phyloP scores from a whole-genome alignment of 2,888 invertebrate species.

The Scelioninae gen. 1 region DNA sequence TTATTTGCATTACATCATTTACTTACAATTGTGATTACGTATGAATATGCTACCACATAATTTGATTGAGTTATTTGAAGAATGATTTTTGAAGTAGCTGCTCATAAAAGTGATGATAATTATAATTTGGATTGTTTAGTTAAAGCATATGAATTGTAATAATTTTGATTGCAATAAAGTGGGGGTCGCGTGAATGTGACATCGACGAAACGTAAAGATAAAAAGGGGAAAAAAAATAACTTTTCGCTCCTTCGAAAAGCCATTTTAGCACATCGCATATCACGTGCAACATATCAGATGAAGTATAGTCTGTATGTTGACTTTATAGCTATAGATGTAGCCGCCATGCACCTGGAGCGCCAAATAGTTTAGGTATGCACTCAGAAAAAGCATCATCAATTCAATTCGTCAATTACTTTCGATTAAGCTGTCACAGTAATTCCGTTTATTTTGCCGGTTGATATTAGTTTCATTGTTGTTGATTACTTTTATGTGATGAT shows the following conservation, averaged over 20 bases:
- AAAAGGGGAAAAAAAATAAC: constrained; percentile 44
- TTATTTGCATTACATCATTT: constrained; percentile 31
- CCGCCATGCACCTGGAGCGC: constrained; percentile 83
- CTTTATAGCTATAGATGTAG: constrained; percentile 83
- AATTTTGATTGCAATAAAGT: not conserved
- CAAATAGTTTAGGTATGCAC: constrained; percentile 84
- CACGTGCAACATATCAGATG: constrained; percentile 82
- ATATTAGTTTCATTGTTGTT: not conserved
- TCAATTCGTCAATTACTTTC: constrained; percentile 68
- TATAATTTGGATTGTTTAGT: constrained; percentile 8
- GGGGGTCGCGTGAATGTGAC: constrained; percentile 9
- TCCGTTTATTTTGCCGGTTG: not conserved
- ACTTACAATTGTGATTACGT: constrained; percentile 17
- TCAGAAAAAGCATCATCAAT: constrained; percentile 82
- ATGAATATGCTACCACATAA: constrained; percentile 20
- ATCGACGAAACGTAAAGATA: constrained; percentile 35
- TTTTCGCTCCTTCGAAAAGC: constrained; percentile 68
- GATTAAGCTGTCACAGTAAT: constrained; percentile 72
- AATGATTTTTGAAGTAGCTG: constrained; percentile 28
- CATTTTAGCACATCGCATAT: constrained; percentile 80
- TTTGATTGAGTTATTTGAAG: constrained; percentile 15
- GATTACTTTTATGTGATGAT: not conserved
- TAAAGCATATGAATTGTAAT: constrained; percentile 6
- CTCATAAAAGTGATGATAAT: constrained; percentile 16
- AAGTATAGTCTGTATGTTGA: constrained; percentile 83